phyloP scores from a whole-genome alignment of 2,113 vertebrate species.

The Ophiodon elongatus region DNA sequence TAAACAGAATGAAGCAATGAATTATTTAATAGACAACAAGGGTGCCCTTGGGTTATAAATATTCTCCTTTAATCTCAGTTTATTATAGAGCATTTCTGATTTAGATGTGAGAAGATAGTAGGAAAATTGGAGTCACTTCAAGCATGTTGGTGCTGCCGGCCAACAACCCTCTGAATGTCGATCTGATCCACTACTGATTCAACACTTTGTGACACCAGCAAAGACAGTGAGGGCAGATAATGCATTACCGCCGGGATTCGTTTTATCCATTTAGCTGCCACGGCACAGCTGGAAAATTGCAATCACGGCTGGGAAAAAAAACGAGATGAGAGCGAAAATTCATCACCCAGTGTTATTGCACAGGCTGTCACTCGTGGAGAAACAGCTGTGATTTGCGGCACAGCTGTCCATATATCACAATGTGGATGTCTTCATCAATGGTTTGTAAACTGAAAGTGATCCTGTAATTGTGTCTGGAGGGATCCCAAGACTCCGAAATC shows the following conservation, averaged over 20 bases:
- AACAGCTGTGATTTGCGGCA: conserved; percentile 4
- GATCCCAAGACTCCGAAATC: conserved; percentile 5
- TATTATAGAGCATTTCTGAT: conserved; percentile 36
- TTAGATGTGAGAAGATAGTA: conserved; percentile 32
- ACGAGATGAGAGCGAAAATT: neutral
- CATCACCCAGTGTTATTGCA: conserved; percentile 14
- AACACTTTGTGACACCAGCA: conserved; percentile 16
- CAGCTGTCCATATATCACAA: conserved; percentile 25
- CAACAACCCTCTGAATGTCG: conserved; percentile 43
- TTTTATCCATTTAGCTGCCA: neutral
- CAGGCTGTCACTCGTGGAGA: neutral
- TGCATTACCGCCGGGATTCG: neutral
- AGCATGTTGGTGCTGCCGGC: conserved; percentile 45
- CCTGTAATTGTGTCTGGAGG: neutral
- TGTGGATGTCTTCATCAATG: neutral
- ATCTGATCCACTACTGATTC: conserved; percentile 46
- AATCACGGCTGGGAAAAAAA: conserved; percentile 19
- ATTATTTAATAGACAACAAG: conserved; percentile 58
- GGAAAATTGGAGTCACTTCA: conserved; percentile 62
- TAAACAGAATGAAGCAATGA: conserved; percentile 55
- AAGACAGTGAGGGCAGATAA: conserved; percentile 16
- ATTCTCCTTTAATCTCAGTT: conserved; percentile 60
- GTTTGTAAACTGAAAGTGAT: neutral
- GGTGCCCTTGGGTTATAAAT: conserved; percentile 67
- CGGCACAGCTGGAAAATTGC: conserved; percentile 34